phyloP scores from a whole-genome alignment of 2,113 vertebrate genomes.

The Serinus canaria region DNA sequence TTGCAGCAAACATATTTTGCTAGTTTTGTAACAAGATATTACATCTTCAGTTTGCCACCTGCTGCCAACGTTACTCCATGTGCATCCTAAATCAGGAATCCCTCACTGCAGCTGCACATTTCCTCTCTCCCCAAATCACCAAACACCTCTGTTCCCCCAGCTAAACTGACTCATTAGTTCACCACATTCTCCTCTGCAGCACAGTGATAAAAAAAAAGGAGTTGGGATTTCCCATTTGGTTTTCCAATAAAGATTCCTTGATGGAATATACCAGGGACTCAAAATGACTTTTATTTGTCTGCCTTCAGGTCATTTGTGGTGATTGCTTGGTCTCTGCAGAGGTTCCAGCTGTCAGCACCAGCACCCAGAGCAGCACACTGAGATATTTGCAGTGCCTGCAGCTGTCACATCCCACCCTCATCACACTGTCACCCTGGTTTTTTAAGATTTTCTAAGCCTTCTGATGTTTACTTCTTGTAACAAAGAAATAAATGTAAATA shows the following conservation, averaged over 20 bases:
- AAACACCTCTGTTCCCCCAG: neutral
- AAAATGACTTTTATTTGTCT: neutral
- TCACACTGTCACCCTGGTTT: neutral
- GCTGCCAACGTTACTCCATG: neutral
- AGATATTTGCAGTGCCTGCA: neutral
- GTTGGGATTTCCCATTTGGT: neutral
- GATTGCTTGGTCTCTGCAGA: constrained; percentile 10
- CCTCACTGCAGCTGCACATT: neutral
- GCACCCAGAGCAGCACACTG: neutral
- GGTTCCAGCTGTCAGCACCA: constrained; percentile 1
- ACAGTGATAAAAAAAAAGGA: neutral
- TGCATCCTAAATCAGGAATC: constrained; percentile 35
- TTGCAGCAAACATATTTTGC: neutral
- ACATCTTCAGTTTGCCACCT: constrained; percentile 41
- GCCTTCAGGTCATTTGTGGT: neutral
- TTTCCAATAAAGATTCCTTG: neutral
- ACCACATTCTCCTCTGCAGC: neutral
- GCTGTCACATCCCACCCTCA: neutral
- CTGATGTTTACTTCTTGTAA: too few species aligned
- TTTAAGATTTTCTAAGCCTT: too few species aligned
- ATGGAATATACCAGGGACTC: neutral
- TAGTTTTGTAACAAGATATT: constrained; percentile 16
- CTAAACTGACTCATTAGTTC: neutral
- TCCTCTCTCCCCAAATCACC: constrained; percentile 1
- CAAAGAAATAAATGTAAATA: too few species aligned